Percentiles rank a stretch among this genome's conserved stretches.
Conservation (phyloP, 2,113 vertebrate genomes). For the Coturnix japonica region DNA sequence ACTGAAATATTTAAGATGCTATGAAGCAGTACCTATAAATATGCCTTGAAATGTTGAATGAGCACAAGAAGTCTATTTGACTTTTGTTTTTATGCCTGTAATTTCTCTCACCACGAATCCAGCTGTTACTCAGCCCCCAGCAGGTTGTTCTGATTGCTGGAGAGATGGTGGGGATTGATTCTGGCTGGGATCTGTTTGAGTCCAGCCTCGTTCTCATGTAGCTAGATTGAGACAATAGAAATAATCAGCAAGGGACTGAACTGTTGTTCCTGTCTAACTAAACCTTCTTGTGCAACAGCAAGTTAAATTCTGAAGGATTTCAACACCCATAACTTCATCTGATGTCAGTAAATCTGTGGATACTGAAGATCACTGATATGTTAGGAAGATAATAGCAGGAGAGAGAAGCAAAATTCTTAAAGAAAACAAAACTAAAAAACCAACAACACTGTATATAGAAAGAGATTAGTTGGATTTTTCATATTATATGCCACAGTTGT, state of each 20-base stretch:
- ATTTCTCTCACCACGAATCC: conserved; percentile 47
- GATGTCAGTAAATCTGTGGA: background rate
- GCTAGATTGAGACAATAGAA: conserved; percentile 40
- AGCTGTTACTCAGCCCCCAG: conserved; percentile 33
- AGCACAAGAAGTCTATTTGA: conserved; percentile 51
- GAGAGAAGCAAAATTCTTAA: background rate
- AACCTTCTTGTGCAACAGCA: background rate
- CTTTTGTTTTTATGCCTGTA: conserved; percentile 62
- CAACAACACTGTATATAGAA: background rate
- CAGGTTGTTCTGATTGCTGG: conserved; percentile 59
- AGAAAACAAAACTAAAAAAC: background rate
- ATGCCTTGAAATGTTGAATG: conserved; percentile 46
- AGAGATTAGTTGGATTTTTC: background rate
- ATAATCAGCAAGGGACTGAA: conserved; percentile 12
- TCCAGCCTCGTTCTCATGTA: background rate
- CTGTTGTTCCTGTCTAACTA: conserved; percentile 22
- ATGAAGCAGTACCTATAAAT: conserved; percentile 52
- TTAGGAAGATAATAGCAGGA: background rate
- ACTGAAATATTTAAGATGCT: conserved; percentile 18
- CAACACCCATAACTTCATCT: background rate
- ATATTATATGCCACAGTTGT: background rate
- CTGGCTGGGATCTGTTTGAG: background rate
- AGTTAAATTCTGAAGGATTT: background rate
- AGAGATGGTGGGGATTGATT: conserved; percentile 50
- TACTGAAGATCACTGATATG: background rate